Evolutionary conservation across 2,113 vertebrate genomes (phyloP).

Genomic region (Chauna torquata): DNA sequence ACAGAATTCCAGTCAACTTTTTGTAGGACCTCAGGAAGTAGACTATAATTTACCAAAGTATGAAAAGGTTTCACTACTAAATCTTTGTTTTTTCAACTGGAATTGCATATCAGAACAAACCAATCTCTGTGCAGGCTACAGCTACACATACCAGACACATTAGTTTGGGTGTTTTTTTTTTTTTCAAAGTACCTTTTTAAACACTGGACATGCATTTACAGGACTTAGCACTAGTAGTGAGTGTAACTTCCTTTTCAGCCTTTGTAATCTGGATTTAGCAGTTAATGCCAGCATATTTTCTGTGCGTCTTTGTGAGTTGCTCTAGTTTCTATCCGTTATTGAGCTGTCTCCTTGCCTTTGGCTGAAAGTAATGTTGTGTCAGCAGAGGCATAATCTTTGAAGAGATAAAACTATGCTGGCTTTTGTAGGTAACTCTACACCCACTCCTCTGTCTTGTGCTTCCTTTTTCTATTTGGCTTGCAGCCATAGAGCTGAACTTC

Average conservation of each 20-base stretch:
- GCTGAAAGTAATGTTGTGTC: background rate
- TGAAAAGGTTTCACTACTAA: background rate
- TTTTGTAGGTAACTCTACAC: background rate
- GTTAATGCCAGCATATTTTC: background rate
- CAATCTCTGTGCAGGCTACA: background rate
- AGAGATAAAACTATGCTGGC: background rate
- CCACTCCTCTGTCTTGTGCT: background rate
- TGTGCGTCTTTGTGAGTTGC: background rate
- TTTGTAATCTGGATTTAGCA: background rate
- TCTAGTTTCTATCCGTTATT: background rate
- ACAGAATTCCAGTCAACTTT: background rate
- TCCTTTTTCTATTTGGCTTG: background rate
- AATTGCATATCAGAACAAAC: background rate
- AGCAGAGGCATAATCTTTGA: background rate
- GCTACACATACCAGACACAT: background rate
- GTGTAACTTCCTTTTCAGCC: background rate
- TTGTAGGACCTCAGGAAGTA: background rate
- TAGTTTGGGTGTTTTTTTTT: background rate
- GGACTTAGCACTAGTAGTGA: background rate
- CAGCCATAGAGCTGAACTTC: background rate
- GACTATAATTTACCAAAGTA: background rate
- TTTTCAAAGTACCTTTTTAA: background rate
- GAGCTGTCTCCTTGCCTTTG: constrained; percentile 4
- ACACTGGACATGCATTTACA: background rate
- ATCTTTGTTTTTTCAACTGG: background rate